A percentile compares a stretch with the other conserved stretches of the same genome.
These are phyloP conservation scores for Elaphurus davidianus DNA, from an alignment of 2,113 vertebrate species.

Conservation along the genomic window DNA sequence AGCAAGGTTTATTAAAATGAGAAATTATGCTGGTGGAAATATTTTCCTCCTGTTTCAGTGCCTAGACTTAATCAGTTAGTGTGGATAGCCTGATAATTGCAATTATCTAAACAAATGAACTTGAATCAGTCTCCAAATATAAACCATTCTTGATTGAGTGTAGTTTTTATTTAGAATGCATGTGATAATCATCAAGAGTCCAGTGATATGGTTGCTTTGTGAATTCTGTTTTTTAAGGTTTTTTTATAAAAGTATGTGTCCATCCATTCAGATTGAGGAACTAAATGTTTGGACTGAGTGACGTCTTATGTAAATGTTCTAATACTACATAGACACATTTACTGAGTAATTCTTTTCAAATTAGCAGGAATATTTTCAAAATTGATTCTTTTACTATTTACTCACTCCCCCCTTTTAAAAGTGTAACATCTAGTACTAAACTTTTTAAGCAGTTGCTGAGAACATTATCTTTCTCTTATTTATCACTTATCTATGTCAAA, in stretches of 20 bases:
- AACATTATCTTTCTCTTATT: neutral
- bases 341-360: neutral
- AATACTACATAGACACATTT: neutral
- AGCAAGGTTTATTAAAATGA: neutral
- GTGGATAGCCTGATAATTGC: neutral
- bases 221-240: neutral
- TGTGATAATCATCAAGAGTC: neutral
- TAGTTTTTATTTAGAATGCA: neutral
- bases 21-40: neutral
- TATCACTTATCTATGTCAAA: neutral
- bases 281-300: neutral
- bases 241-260: neutral
- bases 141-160: neutral
- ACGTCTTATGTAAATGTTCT: neutral
- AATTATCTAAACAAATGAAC: neutral
- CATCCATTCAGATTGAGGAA: neutral
- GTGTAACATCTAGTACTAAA: neutral
- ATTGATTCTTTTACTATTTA: neutral
- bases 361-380: neutral
- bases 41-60: neutral
- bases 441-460: neutral
- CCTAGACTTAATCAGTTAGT: neutral
- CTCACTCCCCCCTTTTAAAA: neutral
- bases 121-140: neutral
- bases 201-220: neutral